Base-by-base conservation (phyloP, 2,797 vertebrate genomes). In the Dryobates pubescens region DNA sequence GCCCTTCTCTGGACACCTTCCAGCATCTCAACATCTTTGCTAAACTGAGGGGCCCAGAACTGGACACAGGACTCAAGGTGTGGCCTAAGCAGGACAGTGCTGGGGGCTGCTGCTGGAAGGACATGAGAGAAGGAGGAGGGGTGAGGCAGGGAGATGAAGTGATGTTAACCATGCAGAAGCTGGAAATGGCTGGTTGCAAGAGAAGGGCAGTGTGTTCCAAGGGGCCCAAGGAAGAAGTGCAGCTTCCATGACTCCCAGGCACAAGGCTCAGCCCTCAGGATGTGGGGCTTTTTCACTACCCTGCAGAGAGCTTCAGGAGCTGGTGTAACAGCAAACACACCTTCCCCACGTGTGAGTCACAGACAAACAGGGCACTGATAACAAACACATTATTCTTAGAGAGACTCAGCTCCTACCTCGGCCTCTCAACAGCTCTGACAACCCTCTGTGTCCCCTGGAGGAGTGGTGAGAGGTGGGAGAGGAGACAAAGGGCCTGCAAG, bases 251-350 rank as follows among this genome's bases (percentile, higher is more conserved):
- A 75, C 84, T 85, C 22, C 80, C 58, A 64, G 82, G 73, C 85
- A 93, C 10, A 70, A 80, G 89, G 72, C 84, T 80, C 12, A 69
- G 76, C 82, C 73, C 85, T 75, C 63, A 94, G 92, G 92, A 87
- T 90, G 65, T n/a, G 24, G n/a, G 45, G 20, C 30, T 93, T 90
- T 92, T 70, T 11, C 81, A 88, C 83, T 80, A 63, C 71, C 79
- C 67, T 73, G 49, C 70, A 92, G 81, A 63, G 89, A 89, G 70
- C 93, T 93, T 95, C 76, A 92, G 81, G 79, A 95, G 85, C 84
- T 91, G 70, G 83, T 96, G 19, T 68, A 95, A 95, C n/a, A 92
- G 92, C 89, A 95, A 96, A 96, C 94, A 96, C 79, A 94, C 88
- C 90, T 94, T 95, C 59, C 86, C 70, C 71, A 78, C 54, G 29